Evolutionary conservation across 2,113 vertebrate genomes (phyloP).

Genomic region (Silurus meridionalis): DNA sequence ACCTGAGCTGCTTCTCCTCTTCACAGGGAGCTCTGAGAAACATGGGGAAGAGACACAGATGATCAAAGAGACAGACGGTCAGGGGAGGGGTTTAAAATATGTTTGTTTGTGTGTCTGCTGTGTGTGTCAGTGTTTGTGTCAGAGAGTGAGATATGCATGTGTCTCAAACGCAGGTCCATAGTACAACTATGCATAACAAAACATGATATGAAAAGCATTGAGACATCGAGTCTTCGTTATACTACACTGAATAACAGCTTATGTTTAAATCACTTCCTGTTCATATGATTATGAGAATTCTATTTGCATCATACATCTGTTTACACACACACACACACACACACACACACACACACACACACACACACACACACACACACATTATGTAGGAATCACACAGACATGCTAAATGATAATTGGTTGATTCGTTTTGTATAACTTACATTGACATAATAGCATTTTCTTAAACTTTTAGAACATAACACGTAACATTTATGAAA

Average conservation of each 20-base stretch:
- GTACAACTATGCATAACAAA: slow-evolving; percentile 23
- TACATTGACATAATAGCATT: background rate
- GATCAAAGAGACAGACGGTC: slow-evolving; percentile 34
- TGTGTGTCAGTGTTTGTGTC: background rate
- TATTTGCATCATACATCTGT: background rate
- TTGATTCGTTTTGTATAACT: background rate
- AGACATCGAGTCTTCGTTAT: no score
- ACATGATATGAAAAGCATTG: background rate
- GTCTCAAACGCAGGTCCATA: background rate
- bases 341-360: no score
- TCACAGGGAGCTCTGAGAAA: slow-evolving; percentile 68
- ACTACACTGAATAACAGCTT: background rate
- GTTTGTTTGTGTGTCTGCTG: slow-evolving; percentile 2
- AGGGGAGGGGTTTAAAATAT: slow-evolving; percentile 22
- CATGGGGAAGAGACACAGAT: slow-evolving; percentile 52
- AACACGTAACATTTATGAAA: background rate
- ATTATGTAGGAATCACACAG: background rate
- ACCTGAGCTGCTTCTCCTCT: slow-evolving; percentile 68
- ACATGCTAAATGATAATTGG: background rate
- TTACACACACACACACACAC: no score
- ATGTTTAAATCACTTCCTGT: background rate
- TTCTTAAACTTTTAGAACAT: background rate
- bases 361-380: no score
- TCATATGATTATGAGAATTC: background rate
- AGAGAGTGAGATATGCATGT: slow-evolving; percentile 36